Conservation (phyloP, 2,797 vertebrate genomes). For the Crocidura indochinensis region DNA sequence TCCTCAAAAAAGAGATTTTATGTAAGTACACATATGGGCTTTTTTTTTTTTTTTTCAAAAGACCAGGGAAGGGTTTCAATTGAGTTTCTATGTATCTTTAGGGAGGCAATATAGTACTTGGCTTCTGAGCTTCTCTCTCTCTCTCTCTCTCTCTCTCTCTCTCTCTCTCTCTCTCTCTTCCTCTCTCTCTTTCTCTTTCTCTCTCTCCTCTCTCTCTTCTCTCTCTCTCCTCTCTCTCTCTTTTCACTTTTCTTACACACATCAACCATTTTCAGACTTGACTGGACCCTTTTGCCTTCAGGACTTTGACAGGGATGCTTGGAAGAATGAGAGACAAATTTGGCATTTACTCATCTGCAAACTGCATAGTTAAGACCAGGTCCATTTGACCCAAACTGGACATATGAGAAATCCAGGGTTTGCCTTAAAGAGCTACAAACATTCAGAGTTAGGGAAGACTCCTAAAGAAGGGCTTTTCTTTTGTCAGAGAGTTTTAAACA, state of each 20-base stretch:
- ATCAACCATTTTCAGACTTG: neutral
- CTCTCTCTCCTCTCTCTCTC: too few relatives aligned
- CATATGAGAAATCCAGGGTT: neutral
- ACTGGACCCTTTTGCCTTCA: neutral
- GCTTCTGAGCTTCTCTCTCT: neutral
- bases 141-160: too few relatives aligned
- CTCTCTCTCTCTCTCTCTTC: too few relatives aligned
- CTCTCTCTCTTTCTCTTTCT: too few relatives aligned
- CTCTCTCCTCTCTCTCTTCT: too few relatives aligned
- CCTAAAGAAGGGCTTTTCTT: neutral
- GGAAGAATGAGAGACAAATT: neutral
- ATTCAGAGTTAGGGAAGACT: neutral
- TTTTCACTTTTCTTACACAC: neutral
- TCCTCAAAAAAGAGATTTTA: slow-evolving; percentile 20
- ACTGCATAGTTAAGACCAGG: neutral
- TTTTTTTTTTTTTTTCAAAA: neutral
- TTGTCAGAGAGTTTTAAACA: neutral
- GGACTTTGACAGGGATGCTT: neutral
- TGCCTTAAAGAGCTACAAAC: slow-evolving; percentile 12
- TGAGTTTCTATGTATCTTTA: slow-evolving; percentile 28
- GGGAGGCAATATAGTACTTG: neutral
- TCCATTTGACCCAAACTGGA: neutral
- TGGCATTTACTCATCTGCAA: neutral
- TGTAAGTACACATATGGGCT: slow-evolving; percentile 23
- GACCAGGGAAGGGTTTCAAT: neutral